Conservation (phyloP, 2,888 invertebrate genomes). For the Ichneumoninae sp. region DNA sequence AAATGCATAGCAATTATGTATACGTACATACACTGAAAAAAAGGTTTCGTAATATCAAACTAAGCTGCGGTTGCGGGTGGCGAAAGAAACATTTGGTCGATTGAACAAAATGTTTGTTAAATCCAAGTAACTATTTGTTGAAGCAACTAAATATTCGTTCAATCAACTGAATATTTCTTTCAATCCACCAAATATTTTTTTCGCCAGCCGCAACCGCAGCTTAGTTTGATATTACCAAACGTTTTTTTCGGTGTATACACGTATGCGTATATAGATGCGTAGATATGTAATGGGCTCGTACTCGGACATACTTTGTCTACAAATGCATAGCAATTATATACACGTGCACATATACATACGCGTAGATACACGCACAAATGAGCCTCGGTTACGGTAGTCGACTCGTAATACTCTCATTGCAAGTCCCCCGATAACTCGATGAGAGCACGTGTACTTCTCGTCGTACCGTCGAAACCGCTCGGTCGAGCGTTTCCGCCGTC, state of each 20-base stretch:
- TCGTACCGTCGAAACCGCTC: conserved; percentile 41
- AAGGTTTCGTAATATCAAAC: too few species aligned
- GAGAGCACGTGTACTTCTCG: conserved; percentile 31
- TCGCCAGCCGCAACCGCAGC: too few species aligned
- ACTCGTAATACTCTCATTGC: conserved; percentile 50
- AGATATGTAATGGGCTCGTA: not conserved
- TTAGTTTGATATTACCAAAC: too few species aligned
- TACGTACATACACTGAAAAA: not conserved
- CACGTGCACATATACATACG: not conserved
- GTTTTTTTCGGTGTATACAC: not conserved
- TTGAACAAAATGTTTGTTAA: too few species aligned
- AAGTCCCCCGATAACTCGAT: conserved; percentile 55
- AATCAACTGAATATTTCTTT: too few species aligned
- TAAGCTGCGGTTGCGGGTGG: too few species aligned
- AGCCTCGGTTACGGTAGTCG: conserved; percentile 10
- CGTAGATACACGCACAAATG: not conserved
- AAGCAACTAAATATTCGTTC: too few species aligned
- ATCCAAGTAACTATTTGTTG: too few species aligned
- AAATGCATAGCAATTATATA: not conserved
- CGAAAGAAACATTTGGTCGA: too few species aligned
- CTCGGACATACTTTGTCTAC: not conserved
- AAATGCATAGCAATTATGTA: not conserved
- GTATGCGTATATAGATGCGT: not conserved
- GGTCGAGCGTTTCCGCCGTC: conserved; percentile 33
- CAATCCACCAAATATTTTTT: too few species aligned